Conservation (phyloP, 64 coral and sea anemone genomes). For the Actinia tenebrosa region DNA sequence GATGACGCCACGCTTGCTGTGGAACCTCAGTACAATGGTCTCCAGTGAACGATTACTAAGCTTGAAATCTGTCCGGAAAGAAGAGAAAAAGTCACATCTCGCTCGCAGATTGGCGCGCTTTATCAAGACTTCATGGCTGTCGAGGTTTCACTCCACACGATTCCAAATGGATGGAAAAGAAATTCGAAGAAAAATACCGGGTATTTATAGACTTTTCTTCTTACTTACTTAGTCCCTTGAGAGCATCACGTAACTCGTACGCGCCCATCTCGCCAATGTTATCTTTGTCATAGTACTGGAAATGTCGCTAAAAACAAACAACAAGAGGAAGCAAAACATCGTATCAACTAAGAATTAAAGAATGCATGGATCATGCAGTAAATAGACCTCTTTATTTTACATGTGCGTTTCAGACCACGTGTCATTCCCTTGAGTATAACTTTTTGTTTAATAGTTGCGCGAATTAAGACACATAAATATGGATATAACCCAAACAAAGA, state of each 20-base stretch:
- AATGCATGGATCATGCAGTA: no score
- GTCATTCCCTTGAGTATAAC: no score
- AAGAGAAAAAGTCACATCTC: neutral
- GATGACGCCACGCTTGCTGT: constrained; percentile 63
- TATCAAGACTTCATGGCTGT: no score
- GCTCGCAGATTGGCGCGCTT: no score
- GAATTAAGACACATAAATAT: no score
- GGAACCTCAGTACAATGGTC: constrained; percentile 40
- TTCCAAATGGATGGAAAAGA: no score
- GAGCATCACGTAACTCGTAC: constrained; percentile 58
- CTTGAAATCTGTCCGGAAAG: constrained; percentile 43
- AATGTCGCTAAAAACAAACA: constrained; percentile 42
- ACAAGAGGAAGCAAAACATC: neutral
- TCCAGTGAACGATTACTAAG: constrained; percentile 65
- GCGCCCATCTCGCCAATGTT: constrained; percentile 75
- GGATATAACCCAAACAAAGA: no score
- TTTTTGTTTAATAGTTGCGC: no score
- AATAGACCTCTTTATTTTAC: neutral
- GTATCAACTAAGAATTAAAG: no score
- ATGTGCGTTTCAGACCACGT: neutral
- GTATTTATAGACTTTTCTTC: neutral
- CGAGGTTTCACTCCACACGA: no score
- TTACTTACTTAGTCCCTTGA: constrained; percentile 36
- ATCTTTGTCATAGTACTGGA: constrained; percentile 58
- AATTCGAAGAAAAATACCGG: no score